A percentile compares a stretch with the other conserved stretches of the same genome.
phyloP scores from a whole-genome alignment of 1,140 invertebrate species.

The Coenobita brevimanus region DNA sequence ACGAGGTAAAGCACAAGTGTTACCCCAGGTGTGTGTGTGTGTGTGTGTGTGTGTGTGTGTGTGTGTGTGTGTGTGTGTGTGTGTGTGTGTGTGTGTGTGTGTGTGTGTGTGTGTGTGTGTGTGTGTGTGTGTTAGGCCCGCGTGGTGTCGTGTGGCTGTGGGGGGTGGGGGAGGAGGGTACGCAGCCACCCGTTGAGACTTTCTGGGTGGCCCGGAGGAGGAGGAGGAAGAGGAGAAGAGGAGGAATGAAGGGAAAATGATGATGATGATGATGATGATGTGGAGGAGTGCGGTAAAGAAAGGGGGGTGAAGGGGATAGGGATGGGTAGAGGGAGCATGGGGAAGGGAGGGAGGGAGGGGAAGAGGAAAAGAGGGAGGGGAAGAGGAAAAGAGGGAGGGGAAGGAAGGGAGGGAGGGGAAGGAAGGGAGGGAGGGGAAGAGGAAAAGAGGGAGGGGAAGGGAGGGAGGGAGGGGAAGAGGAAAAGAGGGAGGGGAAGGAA shows the following conservation, averaged over 20 bases:
- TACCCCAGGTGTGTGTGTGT: not conserved
- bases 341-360: not conserved
- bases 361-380: not conserved
- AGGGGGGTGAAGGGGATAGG: not conserved
- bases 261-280: not conserved
- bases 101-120: not conserved
- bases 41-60: slow-evolving; percentile 37
- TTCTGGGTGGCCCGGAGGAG: not conserved
- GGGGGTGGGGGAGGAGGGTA: not conserved
- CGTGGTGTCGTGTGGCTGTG: slow-evolving; percentile 4
- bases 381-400: slow-evolving; percentile 36
- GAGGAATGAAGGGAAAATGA: too few relatives aligned
- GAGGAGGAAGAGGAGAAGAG: not conserved
- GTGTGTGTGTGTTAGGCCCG: slow-evolving; percentile 26
- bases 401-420: slow-evolving; percentile 22
- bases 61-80: slow-evolving; percentile 41
- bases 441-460: slow-evolving; percentile 7
- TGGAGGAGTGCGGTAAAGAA: not conserved
- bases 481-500: too few relatives aligned
- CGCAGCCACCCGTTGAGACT: too few relatives aligned
- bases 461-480: not conserved
- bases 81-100: slow-evolving; percentile 1
- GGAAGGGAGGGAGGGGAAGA: not conserved
- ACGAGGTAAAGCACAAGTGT: too few relatives aligned
- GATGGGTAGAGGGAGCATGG: not conserved